Conservation (phyloP, 2,797 vertebrate genomes). For the Petrocephalus sullivani region DNA sequence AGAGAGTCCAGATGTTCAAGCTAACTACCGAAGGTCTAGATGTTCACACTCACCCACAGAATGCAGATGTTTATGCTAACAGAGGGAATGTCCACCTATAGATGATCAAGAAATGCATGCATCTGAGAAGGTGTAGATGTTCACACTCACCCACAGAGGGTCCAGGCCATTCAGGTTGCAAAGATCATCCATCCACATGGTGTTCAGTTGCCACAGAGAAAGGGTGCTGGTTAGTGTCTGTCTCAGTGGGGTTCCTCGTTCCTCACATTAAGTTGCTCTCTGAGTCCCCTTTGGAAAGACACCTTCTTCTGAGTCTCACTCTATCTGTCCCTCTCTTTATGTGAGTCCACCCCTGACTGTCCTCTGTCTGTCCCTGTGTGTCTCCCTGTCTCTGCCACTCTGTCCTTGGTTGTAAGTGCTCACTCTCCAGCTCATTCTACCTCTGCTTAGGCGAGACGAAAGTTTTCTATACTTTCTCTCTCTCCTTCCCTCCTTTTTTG, state of each 20-base stretch:
- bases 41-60: not conserved
- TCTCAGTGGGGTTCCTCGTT: not conserved
- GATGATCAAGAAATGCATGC: not conserved
- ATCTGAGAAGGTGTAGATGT: not conserved
- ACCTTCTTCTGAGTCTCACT: not conserved
- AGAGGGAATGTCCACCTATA: not conserved
- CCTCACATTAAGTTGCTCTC: not conserved
- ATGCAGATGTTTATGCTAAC: not conserved
- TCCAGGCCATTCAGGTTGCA: constrained; percentile 55
- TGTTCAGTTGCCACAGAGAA: not conserved
- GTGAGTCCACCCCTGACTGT: too few species aligned
- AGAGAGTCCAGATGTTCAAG: not conserved
- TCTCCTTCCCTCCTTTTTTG: not conserved
- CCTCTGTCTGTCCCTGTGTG: not conserved
- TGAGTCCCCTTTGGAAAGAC: not conserved
- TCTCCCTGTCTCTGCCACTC: not conserved
- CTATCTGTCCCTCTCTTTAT: not conserved
- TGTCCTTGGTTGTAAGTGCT: not conserved
- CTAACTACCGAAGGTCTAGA: not conserved
- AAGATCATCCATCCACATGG: constrained; percentile 50
- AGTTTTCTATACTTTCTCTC: not conserved
- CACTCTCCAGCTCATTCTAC: not conserved
- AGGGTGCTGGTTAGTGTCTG: not conserved
- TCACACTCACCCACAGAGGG: constrained; percentile 50
- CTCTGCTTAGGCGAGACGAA: not conserved